Evolutionary conservation across 2,888 invertebrate genomes (phyloP), one percentile per base, ranked within the genome.

Genomic region (Branchellion lobata): DNA sequence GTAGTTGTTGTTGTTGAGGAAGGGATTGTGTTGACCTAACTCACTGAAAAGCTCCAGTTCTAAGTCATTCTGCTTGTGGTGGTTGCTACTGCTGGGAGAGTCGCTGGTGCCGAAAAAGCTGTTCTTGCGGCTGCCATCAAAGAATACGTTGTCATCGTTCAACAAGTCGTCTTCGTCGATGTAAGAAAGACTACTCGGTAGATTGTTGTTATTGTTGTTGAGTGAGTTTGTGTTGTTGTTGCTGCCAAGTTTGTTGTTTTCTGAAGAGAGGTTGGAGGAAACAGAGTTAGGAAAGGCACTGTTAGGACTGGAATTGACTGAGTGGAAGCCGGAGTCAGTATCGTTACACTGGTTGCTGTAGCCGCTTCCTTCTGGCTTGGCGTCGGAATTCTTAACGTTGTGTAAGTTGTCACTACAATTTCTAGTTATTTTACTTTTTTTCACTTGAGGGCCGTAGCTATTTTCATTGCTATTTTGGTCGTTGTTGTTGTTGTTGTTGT

Each of bases 161-260:
- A 47, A 47, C 24, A 57, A 36, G 29, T 31, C 31, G 14, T 36
- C 47, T n/a, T 36, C 75, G 18, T 47, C 75, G 24, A 36, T 51
- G 57, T 36, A 36, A n/a, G 21, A 73, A 36, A 34, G 73, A 36
- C 73, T 11, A 36, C 33, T 40, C 31, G 47, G 40, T 8, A 11
- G 36, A 34, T 77, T 53, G 57, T 24, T 53, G 75, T 11, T 8
- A 27, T 8, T 51, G 75, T 53, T 53, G 75, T 75, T 57, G 18
- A n/a, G 5, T 5, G 3, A 47, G 75, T 69, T 3, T 27, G 2
- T 75, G 27, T 75, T 57, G 57, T 53, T 65, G 34, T 29, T 57
- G 33, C 5, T 76, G 76, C 31, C 31, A n/a, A 24, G 61, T 8
- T 5, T n/a, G 24, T 57, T 57, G 21, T 24, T 57, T 18, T 24